Conservation (phyloP, 2,888 invertebrate species). For the Priocnemis perturbator region DNA sequence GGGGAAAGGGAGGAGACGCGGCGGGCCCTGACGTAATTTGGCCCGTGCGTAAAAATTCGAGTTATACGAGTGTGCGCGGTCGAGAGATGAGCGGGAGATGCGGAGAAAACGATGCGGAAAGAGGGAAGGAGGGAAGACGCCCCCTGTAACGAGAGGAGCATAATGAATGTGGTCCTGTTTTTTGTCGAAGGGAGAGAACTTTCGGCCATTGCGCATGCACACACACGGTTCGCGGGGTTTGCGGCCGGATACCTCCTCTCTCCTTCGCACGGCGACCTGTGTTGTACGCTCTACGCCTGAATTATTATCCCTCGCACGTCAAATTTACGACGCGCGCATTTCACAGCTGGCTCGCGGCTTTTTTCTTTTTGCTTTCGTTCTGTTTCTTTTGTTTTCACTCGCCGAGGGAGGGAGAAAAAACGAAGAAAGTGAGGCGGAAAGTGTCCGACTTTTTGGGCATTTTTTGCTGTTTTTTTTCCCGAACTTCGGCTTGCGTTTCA, state of each 20-base stretch:
- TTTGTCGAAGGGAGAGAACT: slow-evolving; percentile 35
- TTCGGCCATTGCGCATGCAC: slow-evolving; percentile 3
- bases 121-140: slow-evolving; percentile 22
- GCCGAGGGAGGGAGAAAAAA: no score
- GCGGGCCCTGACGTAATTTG: slow-evolving; percentile 42
- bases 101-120: not conserved
- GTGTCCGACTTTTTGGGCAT: no score
- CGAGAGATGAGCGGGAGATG: not conserved
- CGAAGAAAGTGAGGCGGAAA: not conserved
- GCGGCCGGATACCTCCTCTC: not conserved
- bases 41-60: slow-evolving; percentile 51
- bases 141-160: slow-evolving; percentile 49
- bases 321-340: no score
- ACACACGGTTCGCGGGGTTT: not conserved
- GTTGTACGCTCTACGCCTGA: no score
- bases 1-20: not conserved
- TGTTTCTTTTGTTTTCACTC: no score
- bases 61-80: slow-evolving; percentile 37
- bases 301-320: no score
- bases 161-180: slow-evolving; percentile 49
- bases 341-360: no score
- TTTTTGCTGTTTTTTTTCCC: no score
- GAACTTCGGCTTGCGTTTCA: no score
- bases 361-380: no score
- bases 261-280: no score